These are phyloP conservation scores for Acrobasis suavella DNA, from an alignment of 2,888 invertebrate genomes.

Conservation along the genomic window DNA sequence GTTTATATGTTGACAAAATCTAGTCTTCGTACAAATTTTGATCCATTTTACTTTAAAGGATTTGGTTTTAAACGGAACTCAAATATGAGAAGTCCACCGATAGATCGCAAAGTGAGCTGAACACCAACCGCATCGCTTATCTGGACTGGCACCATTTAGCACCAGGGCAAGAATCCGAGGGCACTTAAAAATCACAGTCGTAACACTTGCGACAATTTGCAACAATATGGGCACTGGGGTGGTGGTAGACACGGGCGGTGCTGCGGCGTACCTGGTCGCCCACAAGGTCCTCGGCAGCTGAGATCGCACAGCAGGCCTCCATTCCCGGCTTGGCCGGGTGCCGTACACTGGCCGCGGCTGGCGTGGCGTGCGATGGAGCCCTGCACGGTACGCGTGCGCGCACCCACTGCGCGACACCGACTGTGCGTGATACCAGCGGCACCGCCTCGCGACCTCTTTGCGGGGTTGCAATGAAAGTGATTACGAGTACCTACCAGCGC, in stretches of 20 bases:
- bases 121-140: conserved; percentile 20
- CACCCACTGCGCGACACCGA: conserved; percentile 35
- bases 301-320: conserved; percentile 77
- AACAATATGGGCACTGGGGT: conserved; percentile 14
- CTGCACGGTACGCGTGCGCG: conserved; percentile 36
- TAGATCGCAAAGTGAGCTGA: conserved; percentile 6
- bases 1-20: too few relatives aligned
- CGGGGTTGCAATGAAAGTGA: conserved; percentile 79
- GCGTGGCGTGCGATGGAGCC: conserved; percentile 43
- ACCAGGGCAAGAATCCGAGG: conserved; percentile 17
- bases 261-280: conserved; percentile 74
- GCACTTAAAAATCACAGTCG: conserved; percentile 18
- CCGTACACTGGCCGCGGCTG: conserved; percentile 41
- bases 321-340: conserved; percentile 72
- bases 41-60: too few relatives aligned
- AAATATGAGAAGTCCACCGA: neutral
- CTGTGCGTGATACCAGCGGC: conserved; percentile 54
- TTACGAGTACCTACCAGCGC: conserved; percentile 62
- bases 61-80: neutral
- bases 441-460: conserved; percentile 60
- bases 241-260: conserved; percentile 18
- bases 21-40: too few relatives aligned
- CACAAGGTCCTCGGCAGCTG: conserved; percentile 76
- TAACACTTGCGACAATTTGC: conserved; percentile 4
- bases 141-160: conserved; percentile 19